Evolutionary conservation across 2,888 invertebrate genomes (phyloP).

Genomic region (Alcis repandata): DNA sequence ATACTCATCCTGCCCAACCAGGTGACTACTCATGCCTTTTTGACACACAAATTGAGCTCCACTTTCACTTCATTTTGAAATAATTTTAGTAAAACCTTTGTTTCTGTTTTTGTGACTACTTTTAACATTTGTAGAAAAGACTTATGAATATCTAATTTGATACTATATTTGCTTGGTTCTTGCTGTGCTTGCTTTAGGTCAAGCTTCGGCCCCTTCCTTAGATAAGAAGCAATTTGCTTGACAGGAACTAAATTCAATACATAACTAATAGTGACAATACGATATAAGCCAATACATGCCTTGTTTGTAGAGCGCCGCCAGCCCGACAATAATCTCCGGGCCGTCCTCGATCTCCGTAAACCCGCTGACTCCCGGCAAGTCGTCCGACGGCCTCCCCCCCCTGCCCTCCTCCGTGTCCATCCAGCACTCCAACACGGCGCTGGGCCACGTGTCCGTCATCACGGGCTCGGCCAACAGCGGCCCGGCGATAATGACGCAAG

Average conservation of each 20-base stretch:
- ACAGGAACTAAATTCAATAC: too few relatives aligned
- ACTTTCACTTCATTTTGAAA: too few relatives aligned
- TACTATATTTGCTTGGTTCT: too few relatives aligned
- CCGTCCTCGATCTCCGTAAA: constrained; percentile 76
- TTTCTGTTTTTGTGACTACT: too few relatives aligned
- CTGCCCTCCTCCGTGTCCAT: constrained; percentile 71
- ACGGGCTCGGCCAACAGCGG: constrained; percentile 49
- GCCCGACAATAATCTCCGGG: constrained; percentile 68
- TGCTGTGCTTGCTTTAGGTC: too few relatives aligned
- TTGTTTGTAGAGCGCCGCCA: constrained; percentile 59
- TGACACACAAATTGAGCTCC: too few relatives aligned
- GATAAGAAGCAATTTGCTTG: background rate
- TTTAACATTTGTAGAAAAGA: too few relatives aligned
- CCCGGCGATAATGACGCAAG: constrained; percentile 44
- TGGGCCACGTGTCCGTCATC: constrained; percentile 72
- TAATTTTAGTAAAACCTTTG: too few relatives aligned
- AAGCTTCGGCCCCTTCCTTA: background rate
- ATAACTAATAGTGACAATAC: background rate
- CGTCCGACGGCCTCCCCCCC: constrained; percentile 71
- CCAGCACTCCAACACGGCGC: constrained; percentile 74
- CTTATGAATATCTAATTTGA: too few relatives aligned
- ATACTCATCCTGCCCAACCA: constrained; percentile 67
- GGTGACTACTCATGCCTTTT: constrained; percentile 34
- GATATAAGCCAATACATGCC: background rate
- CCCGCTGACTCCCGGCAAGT: constrained; percentile 73